A percentile compares a stretch with the other conserved stretches of the same genome.
Conservation (phyloP, 2,113 vertebrate genomes). For the Vimba vimba region DNA sequence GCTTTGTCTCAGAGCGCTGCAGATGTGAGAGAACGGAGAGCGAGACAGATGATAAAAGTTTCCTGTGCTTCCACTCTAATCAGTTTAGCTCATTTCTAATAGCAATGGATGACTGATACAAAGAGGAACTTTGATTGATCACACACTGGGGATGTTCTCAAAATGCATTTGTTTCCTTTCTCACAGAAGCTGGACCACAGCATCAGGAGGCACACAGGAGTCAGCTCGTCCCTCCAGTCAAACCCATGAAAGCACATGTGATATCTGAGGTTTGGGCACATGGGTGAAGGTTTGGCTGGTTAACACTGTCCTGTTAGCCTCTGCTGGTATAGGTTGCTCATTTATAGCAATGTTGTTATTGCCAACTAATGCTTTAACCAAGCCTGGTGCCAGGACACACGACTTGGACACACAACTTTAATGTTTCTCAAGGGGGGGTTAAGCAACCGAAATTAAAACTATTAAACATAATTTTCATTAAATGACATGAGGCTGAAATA, state of each 20-base stretch:
- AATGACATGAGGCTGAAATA: no score
- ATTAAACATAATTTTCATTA: no score
- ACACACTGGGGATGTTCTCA: conserved; percentile 19
- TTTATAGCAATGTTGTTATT: background rate
- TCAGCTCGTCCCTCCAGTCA: background rate
- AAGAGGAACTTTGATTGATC: conserved; percentile 50
- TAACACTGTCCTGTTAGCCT: background rate
- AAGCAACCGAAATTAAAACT: no score
- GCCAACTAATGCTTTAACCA: no score
- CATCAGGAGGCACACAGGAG: background rate
- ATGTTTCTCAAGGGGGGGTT: no score
- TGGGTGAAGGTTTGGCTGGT: background rate
- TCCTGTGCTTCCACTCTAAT: conserved; percentile 35
- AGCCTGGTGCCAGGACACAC: no score
- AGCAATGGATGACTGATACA: conserved; percentile 47
- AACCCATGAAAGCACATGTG: background rate
- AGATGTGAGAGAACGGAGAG: conserved; percentile 20
- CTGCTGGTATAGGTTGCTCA: background rate
- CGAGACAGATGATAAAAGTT: conserved; percentile 38
- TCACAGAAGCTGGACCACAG: background rate
- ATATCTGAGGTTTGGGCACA: background rate
- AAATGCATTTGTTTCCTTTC: conserved; percentile 28
- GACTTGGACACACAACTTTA: no score
- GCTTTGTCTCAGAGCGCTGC: conserved; percentile 13
- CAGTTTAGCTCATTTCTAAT: conserved; percentile 46